Evolutionary conservation across 2,797 vertebrate species (phyloP), one percentile per base, ranked within the genome.

Genomic region (Arrhamphus sclerolepis): DNA sequence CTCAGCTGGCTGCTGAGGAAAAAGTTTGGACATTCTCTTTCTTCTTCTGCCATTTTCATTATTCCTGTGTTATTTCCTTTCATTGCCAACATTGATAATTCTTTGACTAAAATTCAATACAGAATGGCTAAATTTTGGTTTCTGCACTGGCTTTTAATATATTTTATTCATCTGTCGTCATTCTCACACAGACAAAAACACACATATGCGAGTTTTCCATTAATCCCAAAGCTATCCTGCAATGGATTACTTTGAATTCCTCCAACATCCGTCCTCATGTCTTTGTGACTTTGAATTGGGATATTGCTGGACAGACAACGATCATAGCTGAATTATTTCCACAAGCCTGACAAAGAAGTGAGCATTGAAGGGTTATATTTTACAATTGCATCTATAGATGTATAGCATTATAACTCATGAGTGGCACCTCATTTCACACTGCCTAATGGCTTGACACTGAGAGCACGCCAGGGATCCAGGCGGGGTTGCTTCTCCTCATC

Each of bases 391-490:
- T 90, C 79, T 83, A 85, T 83, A 89, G 89, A 85, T 81, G 84
- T 85, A 79, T 84, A 73, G 91, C 87, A 88, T 92, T 92, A 92
- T 92, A 90, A 91, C 87, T 92, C 89, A 90, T 93, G 92, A 93
- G 91, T 93, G 92, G 91, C 93, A 93, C 90, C 92, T 94, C 91
- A 93, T 94, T 93, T 93, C 91, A 92, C 92, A 93, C 91, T 91
- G 90, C 89, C 91, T 93, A 93, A 94, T 93, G 91, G 92, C 88
- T 93, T 94, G 93, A 94, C 92, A 93, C 90, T 75, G 83, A 78
- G 89, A 91, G 87, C 91, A 92, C 90, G 72, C 86, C 59, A 68
- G 91, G 88, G 83, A 85, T 90, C 87, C 85, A 78, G 75, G 81
- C 84, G 74, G 62, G 83, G 87, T 84, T 84, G 88, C 72, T 89